phyloP scores from a whole-genome alignment of 2,113 vertebrate species.

The Gopherus evgoodei region DNA sequence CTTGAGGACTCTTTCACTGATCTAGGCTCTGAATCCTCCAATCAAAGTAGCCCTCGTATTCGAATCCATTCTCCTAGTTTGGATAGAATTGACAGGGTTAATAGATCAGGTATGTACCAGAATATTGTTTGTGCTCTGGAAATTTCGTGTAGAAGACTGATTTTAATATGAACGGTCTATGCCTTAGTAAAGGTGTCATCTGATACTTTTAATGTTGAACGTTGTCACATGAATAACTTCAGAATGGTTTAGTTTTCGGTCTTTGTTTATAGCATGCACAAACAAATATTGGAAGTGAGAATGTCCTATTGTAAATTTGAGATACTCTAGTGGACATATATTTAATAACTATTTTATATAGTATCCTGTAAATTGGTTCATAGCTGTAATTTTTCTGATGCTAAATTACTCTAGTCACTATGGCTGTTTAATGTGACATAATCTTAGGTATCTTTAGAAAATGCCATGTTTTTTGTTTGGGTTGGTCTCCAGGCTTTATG shows the following conservation, averaged over 20 bases:
- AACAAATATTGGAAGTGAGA: background rate
- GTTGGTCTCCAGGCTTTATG: background rate
- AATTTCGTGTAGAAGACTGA: background rate
- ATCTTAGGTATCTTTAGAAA: background rate
- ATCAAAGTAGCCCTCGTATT: constrained; percentile 91
- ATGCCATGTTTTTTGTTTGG: background rate
- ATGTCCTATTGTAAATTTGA: background rate
- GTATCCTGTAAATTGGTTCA: background rate
- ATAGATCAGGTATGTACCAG: constrained; percentile 89
- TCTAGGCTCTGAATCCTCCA: constrained; percentile 91
- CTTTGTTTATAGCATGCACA: background rate
- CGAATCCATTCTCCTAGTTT: constrained; percentile 89
- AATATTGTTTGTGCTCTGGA: background rate
- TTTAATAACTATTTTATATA: too few relatives aligned
- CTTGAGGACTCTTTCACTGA: constrained; percentile 91
- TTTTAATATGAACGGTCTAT: background rate
- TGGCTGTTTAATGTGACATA: background rate
- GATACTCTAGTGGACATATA: background rate
- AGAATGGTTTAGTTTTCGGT: background rate
- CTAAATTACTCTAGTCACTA: background rate
- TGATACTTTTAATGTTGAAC: background rate
- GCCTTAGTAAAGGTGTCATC: constrained; percentile 21
- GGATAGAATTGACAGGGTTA: constrained; percentile 93
- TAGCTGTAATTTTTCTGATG: background rate
- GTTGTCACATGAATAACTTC: background rate